Base-by-base conservation (phyloP, 2,797 vertebrate species). In the Tapirus indicus region DNA sequence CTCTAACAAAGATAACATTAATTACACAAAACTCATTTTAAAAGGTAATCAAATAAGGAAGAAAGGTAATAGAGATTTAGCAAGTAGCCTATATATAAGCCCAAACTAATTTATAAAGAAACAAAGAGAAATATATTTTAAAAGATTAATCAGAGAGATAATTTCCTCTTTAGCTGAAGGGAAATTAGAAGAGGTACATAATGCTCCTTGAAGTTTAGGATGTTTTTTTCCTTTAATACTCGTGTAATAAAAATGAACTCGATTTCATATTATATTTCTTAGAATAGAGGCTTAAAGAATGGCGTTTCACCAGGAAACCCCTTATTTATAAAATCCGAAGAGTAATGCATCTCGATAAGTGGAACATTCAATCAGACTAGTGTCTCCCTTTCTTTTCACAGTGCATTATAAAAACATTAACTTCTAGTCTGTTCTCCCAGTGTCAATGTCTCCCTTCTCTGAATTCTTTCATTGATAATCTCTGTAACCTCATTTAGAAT, bases 21-120 rank as follows among this genome's bases (percentile, higher is more conserved):
- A 58, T 85, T 94, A 82, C 4, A 66, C 6, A 69, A 89, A 90
- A 72, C 5, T 66, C 14, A 91, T 27, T 88, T 97, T 44, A 90
- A 71, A 88, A 83, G 16, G 41, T 93, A 77, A 82, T 85, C 41
- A 80, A 74, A 80, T 69, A 84, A 49, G 9, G 18, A 7, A 89
- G 17, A 62, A 60, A 66, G 17, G 6, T 72, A 86, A 25, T 35
- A 89, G 14, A 79, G 9, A 27, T 47, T 90, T 38, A 75, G 4
- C 18, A 85, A 52, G 25, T 52, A 86, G 29, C 5, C 25, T 88
- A 35, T 56, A 91, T 41, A 78, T 6, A 68, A 83, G 2, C 2
- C 13, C 29, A 72, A 35, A 85, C 23, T 35, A 85, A 66, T 35
- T 77, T n/a, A 44, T 60, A 29, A 79, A 66, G 29, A 86, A 75